phyloP scores from a whole-genome alignment of 2,113 vertebrate species.

The Ceyx margarethae region DNA sequence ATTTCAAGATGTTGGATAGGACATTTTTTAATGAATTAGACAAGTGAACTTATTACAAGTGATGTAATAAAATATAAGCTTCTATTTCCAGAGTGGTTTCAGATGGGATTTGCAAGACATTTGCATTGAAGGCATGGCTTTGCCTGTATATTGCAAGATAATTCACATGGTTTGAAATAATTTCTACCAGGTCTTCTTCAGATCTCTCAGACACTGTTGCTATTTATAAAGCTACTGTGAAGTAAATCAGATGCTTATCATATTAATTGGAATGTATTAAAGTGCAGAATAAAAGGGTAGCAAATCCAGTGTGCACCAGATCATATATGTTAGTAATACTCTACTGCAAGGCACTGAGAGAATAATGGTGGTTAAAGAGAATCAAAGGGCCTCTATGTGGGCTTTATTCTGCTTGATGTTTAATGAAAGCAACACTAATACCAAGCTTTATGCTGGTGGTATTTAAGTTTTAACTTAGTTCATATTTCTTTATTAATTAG shows the following conservation, averaged over 20 bases:
- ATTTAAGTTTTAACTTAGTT: conserved; percentile 13
- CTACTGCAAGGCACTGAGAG: background rate
- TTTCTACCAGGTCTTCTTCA: background rate
- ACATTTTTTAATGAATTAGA: background rate
- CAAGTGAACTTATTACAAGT: background rate
- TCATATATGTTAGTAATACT: background rate
- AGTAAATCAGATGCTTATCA: background rate
- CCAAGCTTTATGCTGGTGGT: background rate
- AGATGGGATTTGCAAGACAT: background rate
- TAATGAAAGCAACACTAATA: conserved; percentile 20
- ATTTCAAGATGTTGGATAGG: background rate
- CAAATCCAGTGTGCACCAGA: background rate
- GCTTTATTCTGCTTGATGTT: conserved; percentile 13
- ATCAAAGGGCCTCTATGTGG: background rate
- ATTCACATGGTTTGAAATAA: background rate
- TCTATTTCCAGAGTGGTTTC: conserved; percentile 5
- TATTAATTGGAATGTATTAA: background rate
- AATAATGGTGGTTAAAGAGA: background rate
- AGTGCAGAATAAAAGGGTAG: background rate
- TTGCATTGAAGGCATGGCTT: background rate
- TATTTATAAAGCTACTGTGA: background rate
- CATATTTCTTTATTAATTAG: conserved; percentile 32
- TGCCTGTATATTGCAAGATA: background rate
- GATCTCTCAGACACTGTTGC: background rate
- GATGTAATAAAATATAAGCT: background rate